These are phyloP conservation scores for Platypus cylindrus DNA, from an alignment of 2,888 invertebrate genomes.

Conservation along the genomic window DNA sequence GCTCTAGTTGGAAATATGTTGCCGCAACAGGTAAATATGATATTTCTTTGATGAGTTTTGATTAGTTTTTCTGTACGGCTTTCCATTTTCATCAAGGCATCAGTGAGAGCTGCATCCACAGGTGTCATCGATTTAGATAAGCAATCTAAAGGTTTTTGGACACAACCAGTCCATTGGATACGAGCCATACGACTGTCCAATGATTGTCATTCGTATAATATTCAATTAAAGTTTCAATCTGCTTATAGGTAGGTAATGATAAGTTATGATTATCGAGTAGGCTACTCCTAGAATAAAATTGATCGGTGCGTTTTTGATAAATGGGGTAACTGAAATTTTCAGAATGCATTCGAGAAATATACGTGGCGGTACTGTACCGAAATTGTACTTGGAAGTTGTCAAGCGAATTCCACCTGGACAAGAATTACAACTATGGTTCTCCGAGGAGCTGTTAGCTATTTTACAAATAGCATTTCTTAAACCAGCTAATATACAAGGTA, in stretches of 20 bases:
- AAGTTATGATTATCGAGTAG: neutral
- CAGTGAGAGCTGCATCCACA: conserved; percentile 22
- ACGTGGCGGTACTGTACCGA: conserved; percentile 15
- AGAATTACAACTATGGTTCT: conserved; percentile 72
- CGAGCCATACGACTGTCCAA: conserved; percentile 41
- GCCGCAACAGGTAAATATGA: conserved; percentile 29
- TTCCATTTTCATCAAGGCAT: conserved; percentile 22
- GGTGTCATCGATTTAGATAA: conserved; percentile 27
- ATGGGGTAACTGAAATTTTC: conserved; percentile 1
- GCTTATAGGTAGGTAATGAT: conserved; percentile 13
- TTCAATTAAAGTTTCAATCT: conserved; percentile 34
- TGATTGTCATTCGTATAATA: conserved; percentile 53
- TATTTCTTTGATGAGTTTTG: neutral
- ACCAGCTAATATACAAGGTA: conserved; percentile 71
- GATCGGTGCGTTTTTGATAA: neutral
- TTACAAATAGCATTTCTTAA: conserved; percentile 68
- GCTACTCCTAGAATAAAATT: neutral
- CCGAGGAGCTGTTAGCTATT: conserved; percentile 57
- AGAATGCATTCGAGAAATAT: conserved; percentile 9
- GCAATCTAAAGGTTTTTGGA: conserved; percentile 25
- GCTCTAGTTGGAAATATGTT: conserved; percentile 29
- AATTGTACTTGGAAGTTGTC: conserved; percentile 37
- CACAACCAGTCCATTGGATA: conserved; percentile 29
- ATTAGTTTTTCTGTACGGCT: neutral
- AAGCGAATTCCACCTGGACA: conserved; percentile 46